Evolutionary conservation across 2,113 vertebrate genomes (phyloP), one percentile per base, ranked within the genome.

Genomic region (Leptosomus discolor): DNA sequence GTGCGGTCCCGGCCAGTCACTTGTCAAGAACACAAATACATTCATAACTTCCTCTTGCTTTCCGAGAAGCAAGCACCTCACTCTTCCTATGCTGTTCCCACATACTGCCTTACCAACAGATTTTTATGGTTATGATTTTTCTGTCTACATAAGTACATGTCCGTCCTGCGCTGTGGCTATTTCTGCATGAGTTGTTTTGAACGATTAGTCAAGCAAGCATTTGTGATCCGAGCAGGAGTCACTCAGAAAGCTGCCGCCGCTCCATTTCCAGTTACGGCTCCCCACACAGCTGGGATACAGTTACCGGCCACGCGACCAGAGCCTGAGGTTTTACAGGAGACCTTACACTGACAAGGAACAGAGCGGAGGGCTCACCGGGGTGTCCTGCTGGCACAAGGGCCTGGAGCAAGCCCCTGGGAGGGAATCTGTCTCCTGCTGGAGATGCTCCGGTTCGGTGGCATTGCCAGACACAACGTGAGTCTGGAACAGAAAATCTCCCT

Each of bases 171-270:
- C 67, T 17, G 39, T 7, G 67, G 76, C 79, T 51, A 9, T 21
- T 53, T 58, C 80, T 24, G 58, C 13, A 0, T 1, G 14, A 34
- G 30, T 1, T 14, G 69, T 5, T 69, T 11, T 2, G 6, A 37
- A 3, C 6, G 0, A 3, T 21, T 14, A 7, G 64, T 1, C 15
- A 7, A 15, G 46, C 36, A 5, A 18, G n/a, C 1, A 6, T 17
- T 6, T 5, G 29, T 0, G 32, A 5, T 7, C 1, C 0, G 0
- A 46, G 41, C 48, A 12, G 50, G 36, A 56, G 46, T 2, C 1
- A 4, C 76, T 73, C 20, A 10, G 21, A 78, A 65, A 69, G 50
- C 74, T 3, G 46, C 74, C 5, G 30, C 30, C 1, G 1, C 60
- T 54, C 6, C 3, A 20, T 13, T 61, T 60, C n/a, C 90, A 45